These are phyloP conservation scores for Actinostola sp. DNA, from an alignment of 92 coral and sea anemone genomes.

Conservation along the genomic window DNA sequence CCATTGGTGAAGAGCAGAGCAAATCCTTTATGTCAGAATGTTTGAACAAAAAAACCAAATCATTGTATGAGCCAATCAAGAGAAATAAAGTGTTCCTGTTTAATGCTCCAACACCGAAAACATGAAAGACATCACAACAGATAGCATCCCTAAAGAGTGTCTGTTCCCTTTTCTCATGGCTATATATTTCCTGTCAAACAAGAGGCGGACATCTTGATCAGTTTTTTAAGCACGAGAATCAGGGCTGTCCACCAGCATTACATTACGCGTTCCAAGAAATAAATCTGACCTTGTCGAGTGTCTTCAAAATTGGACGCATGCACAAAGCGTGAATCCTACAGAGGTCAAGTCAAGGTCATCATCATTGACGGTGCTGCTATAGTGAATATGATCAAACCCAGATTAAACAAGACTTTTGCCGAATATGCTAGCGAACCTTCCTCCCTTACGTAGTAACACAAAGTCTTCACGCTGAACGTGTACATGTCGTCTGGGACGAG, in stretches of 20 bases:
- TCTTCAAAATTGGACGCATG: conserved; percentile 31
- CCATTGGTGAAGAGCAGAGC: conserved; percentile 41
- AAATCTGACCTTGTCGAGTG: conserved; percentile 52
- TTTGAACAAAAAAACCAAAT: conserved; percentile 29
- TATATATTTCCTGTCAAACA: conserved; percentile 46
- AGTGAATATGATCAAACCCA: conserved; percentile 58
- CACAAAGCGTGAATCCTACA: conserved; percentile 39
- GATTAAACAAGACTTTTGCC: conserved; percentile 31
- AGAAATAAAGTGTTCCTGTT: conserved; percentile 29
- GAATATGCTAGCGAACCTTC: conserved; percentile 54
- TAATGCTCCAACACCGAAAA: conserved; percentile 33
- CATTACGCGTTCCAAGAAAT: conserved; percentile 50
- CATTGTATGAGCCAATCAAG: conserved; percentile 43
- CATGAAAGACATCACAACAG: conserved; percentile 33
- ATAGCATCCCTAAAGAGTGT: conserved; percentile 42
- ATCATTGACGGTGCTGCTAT: conserved; percentile 51
- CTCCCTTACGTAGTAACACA: conserved; percentile 56
- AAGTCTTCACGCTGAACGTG: conserved; percentile 38
- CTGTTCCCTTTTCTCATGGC: conserved; percentile 33
- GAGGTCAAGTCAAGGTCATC: conserved; percentile 14
- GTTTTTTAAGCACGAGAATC: conserved; percentile 66
- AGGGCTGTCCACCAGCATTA: conserved; percentile 45
- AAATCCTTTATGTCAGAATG: conserved; percentile 22
- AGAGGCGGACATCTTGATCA: conserved; percentile 59
- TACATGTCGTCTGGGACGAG: conserved; percentile 71